Evolutionary conservation across 1,140 invertebrate species (phyloP).

Genomic region (Scaptomyza pallida): DNA sequence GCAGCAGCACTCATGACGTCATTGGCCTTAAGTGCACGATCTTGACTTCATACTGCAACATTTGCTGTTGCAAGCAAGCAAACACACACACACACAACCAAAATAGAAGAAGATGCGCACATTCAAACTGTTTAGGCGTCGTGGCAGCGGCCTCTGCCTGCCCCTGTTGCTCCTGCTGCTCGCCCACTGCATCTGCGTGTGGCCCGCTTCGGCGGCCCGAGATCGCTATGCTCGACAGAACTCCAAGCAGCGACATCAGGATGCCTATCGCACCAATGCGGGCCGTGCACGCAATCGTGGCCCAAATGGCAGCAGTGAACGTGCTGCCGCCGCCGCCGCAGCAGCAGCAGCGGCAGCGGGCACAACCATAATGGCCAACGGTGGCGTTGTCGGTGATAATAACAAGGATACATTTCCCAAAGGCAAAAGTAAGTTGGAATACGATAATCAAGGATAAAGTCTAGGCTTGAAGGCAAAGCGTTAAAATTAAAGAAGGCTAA

Average conservation of each 20-base stretch:
- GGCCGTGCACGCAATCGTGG: conserved; percentile 28
- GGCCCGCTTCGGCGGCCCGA: conserved; percentile 59
- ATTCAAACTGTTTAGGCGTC: conserved; percentile 44
- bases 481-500: background rate
- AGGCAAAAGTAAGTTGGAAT: conserved; percentile 79
- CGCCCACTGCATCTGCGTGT: conserved; percentile 53
- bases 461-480: too few relatives aligned
- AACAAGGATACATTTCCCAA: conserved; percentile 79
- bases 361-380: conserved; percentile 9
- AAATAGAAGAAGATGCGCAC: conserved; percentile 17
- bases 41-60: conserved; percentile 13
- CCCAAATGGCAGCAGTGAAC: conserved; percentile 8
- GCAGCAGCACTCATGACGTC: conserved; percentile 55
- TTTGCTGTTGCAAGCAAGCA: too few relatives aligned
- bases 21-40: conserved; percentile 28
- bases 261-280: conserved; percentile 41
- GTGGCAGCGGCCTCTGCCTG: conserved; percentile 40
- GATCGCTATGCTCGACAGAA: conserved; percentile 63
- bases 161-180: conserved; percentile 59
- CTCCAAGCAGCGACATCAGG: conserved; percentile 42
- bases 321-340: conserved; percentile 4
- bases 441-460: too few relatives aligned
- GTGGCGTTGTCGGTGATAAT: conserved; percentile 44
- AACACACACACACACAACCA: too few relatives aligned
- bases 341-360: background rate